phyloP scores from a whole-genome alignment of 35 echinoderm and acorn worm genomes.

The Anneissia japonica region DNA sequence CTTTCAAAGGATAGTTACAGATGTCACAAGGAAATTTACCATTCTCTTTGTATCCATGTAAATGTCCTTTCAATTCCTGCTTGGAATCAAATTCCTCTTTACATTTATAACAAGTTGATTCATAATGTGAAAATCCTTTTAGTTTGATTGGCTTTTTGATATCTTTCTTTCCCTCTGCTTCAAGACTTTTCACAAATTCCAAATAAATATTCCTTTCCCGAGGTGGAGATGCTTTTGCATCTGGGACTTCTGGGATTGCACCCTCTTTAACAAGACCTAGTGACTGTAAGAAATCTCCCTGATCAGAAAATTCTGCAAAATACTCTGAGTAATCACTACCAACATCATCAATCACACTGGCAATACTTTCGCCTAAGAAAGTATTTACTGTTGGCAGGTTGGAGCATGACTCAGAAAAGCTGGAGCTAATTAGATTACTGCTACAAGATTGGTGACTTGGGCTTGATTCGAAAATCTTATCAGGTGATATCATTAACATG shows the following conservation, averaged over 20 bases:
- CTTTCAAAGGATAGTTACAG: not conserved
- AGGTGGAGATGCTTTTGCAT: not conserved
- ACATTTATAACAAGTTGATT: slow-evolving; percentile 4
- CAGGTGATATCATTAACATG: not conserved
- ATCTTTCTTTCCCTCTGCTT: not conserved
- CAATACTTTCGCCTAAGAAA: not conserved
- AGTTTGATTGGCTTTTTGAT: slow-evolving; percentile 8
- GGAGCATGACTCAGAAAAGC: not conserved
- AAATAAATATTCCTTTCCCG: not conserved
- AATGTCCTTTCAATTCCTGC: not conserved
- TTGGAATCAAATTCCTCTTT: not conserved
- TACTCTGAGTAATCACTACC: not conserved
- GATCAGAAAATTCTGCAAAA: not conserved
- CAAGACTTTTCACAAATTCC: not conserved
- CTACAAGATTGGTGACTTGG: not conserved
- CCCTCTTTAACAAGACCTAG: not conserved
- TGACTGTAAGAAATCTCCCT: not conserved
- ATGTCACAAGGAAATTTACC: not conserved
- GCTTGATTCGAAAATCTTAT: not conserved
- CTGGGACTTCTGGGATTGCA: not conserved
- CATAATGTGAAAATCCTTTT: not conserved
- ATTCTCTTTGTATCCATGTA: not conserved
- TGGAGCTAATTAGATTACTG: not conserved
- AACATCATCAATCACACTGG: not conserved
- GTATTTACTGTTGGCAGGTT: not conserved